Conservation (phyloP, 2,888 invertebrate species). For the Caprella mutica region DNA sequence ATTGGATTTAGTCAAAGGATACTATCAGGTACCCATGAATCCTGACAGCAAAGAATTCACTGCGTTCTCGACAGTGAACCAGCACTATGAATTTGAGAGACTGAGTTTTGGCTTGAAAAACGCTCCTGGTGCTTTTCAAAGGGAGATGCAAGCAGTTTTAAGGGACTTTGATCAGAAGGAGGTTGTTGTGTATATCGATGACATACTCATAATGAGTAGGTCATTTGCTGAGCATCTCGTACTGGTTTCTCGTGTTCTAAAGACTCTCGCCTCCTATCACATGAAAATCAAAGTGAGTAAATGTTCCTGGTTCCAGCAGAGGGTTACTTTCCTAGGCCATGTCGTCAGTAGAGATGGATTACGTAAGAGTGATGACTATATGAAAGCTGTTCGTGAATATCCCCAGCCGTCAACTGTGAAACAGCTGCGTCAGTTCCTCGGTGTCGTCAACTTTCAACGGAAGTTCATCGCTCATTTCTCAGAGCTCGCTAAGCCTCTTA, state of each 20-base stretch:
- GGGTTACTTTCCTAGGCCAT: background rate
- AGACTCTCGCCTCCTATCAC: background rate
- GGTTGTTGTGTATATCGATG: background rate
- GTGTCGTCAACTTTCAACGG: background rate
- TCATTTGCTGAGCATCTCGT: background rate
- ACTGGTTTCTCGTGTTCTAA: background rate
- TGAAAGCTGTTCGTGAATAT: background rate
- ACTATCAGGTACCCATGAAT: background rate
- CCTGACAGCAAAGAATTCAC: background rate
- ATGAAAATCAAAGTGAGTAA: background rate
- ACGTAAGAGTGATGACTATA: background rate
- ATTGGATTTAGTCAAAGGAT: background rate
- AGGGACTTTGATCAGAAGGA: background rate
- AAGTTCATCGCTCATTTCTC: background rate
- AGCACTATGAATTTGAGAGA: background rate
- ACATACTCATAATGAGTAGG: background rate
- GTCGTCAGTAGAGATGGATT: background rate
- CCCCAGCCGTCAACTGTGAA: background rate
- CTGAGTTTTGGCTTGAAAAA: constrained; percentile 1
- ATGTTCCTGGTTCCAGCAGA: background rate
- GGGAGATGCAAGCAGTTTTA: background rate
- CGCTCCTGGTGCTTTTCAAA: background rate
- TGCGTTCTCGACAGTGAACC: background rate
- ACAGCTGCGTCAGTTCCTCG: background rate
- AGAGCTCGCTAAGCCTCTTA: background rate